Conservation (phyloP, 2,888 invertebrate species). For the Thymelicus acteon region DNA sequence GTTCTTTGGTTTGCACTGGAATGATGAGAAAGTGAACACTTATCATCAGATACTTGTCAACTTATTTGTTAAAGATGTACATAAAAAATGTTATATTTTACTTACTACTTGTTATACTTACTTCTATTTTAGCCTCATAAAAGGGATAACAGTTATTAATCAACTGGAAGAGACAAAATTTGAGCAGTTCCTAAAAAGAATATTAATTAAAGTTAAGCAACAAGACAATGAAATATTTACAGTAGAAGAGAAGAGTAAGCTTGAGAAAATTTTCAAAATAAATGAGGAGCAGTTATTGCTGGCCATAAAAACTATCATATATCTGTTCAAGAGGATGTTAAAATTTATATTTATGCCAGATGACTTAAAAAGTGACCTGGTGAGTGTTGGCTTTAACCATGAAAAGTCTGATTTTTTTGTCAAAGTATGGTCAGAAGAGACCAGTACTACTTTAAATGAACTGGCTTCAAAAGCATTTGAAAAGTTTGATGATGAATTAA, state of each 20-base stretch:
- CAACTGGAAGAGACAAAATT: slow-evolving; percentile 68
- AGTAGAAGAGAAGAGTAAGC: slow-evolving; percentile 66
- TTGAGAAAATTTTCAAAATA: slow-evolving; percentile 69
- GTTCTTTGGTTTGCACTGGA: too few relatives aligned
- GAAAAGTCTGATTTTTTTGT: slow-evolving; percentile 68
- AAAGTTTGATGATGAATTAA: slow-evolving; percentile 52
- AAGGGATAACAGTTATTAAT: slow-evolving; percentile 66
- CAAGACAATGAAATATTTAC: slow-evolving; percentile 71
- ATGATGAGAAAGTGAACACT: too few relatives aligned
- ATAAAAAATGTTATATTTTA: too few relatives aligned
- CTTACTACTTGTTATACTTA: slow-evolving; percentile 21
- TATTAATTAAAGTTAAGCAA: slow-evolving; percentile 64
- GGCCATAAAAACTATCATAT: slow-evolving; percentile 68
- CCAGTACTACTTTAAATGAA: slow-evolving; percentile 64
- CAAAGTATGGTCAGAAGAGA: slow-evolving; percentile 74
- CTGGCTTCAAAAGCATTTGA: slow-evolving; percentile 54
- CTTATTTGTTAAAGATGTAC: too few relatives aligned
- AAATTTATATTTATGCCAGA: slow-evolving; percentile 76
- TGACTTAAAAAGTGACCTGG: slow-evolving; percentile 68
- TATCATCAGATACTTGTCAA: too few relatives aligned
- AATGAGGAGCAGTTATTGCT: slow-evolving; percentile 61
- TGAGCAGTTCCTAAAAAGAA: slow-evolving; percentile 72
- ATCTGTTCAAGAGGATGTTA: slow-evolving; percentile 66
- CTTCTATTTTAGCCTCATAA: slow-evolving; percentile 62
- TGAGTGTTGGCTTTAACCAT: slow-evolving; percentile 60